Base-by-base conservation (phyloP, 1,140 invertebrate genomes). In the Drosophila guanche region DNA sequence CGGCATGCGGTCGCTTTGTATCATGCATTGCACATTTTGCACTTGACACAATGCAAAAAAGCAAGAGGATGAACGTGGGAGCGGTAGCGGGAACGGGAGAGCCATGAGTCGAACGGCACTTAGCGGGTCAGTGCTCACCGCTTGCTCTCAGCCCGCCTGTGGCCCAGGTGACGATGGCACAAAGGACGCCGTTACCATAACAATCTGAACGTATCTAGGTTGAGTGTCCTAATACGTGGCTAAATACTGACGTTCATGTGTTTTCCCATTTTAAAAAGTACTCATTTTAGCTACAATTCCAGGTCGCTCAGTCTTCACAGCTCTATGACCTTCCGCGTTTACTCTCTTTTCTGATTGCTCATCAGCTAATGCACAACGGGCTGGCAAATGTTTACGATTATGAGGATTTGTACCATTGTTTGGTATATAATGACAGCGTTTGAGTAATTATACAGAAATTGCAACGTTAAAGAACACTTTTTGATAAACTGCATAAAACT, bases 1-100 rank as follows among this genome's bases (percentile, higher is more conserved):
- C 33, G 59, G 68, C 33, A 51, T 83, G 79, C 60, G 62, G 76
- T 75, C 63, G 75, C 70, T 85, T 84, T 84, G 80, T 84, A 70
- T 79, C 78, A 62, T 76, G 80, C 71, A 71, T 88, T 88, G 81
- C 83, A 86, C 78, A 88, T 78, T 86, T 86, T 74, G 63, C 81
- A 88, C 81, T 88, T 88, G 74, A 71, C 61, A 66, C 60, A 41
- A 59, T 71, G 81, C 75, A 75, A 84, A 86, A 77, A 12, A 1
- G 12, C 20, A n/a, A 16, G 43, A 12, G 43, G n/a, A 33, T 20
- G 42, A 6, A 4, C 61, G 29, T 7, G 43, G 16, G 56, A 61
- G 5, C 27, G 60, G 12, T 2, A 12, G 20, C 20, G 59, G 56
- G 56, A 51, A 37, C 41, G 40, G 33, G 54, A 53, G 22, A 33